Evolutionary conservation across 2,797 vertebrate genomes (phyloP).

Genomic region (Tapera naevia): DNA sequence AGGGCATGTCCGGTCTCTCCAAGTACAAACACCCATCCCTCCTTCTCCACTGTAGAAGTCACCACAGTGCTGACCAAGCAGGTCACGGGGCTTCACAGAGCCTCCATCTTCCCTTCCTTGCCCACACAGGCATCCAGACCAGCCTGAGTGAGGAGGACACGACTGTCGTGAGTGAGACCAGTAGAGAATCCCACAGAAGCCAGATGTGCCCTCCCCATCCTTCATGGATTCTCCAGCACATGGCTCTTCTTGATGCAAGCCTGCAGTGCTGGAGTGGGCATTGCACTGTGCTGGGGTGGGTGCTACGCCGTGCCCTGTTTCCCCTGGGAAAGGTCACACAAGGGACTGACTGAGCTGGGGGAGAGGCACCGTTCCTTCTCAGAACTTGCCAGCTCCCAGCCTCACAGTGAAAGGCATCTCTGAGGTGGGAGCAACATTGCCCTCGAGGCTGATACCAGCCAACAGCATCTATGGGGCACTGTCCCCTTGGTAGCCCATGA

Average conservation of each 20-base stretch:
- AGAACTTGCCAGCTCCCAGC: background rate
- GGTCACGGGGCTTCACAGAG: background rate
- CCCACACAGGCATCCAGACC: background rate
- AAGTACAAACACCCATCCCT: background rate
- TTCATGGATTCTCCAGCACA: background rate
- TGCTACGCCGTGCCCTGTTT: background rate
- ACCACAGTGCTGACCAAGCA: background rate
- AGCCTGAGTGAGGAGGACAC: background rate
- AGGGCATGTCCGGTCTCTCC: background rate
- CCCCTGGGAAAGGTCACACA: background rate
- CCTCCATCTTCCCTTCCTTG: background rate
- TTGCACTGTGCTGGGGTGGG: background rate
- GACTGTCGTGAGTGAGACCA: background rate
- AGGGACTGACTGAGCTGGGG: background rate
- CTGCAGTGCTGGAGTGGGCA: background rate
- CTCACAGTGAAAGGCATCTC: background rate
- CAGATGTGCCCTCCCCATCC: background rate
- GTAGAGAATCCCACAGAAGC: background rate
- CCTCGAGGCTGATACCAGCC: background rate
- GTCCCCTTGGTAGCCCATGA: rapidly evolving
- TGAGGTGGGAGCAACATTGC: background rate
- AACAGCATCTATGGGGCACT: background rate
- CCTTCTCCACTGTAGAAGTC: background rate
- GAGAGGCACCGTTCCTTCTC: background rate
- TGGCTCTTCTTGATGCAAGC: background rate